Conservation (phyloP, 2,888 invertebrate genomes). For the Hermodice carunculata region DNA sequence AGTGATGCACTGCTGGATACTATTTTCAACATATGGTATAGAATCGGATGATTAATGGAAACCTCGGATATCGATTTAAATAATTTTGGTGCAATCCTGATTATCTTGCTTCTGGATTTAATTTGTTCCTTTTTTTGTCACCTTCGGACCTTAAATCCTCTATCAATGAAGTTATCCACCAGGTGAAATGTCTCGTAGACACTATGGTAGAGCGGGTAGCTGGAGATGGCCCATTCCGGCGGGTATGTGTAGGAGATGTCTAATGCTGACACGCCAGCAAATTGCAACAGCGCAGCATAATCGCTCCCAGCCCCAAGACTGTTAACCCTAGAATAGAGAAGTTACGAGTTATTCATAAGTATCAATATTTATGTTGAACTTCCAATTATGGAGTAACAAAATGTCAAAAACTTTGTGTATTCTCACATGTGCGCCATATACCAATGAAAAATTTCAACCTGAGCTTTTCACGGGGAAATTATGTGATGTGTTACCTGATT, state of each 20-base stretch:
- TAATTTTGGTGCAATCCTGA: not conserved
- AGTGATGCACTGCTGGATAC: too few relatives aligned
- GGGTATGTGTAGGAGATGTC: constrained; percentile 65
- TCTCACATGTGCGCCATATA: too few relatives aligned
- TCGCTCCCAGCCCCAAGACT: constrained; percentile 70
- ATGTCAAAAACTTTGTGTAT: too few relatives aligned
- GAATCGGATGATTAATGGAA: too few relatives aligned
- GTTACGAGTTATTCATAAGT: too few relatives aligned
- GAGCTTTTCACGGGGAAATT: too few relatives aligned
- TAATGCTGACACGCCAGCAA: constrained; percentile 69
- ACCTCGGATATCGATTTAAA: too few relatives aligned
- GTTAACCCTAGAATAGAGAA: constrained; percentile 43
- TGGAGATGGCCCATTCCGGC: constrained; percentile 22
- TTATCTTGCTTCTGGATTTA: not conserved
- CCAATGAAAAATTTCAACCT: too few relatives aligned
- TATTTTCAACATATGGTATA: too few relatives aligned
- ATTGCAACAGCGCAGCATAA: constrained; percentile 68
- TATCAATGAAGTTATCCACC: constrained; percentile 62
- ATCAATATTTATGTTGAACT: too few relatives aligned
- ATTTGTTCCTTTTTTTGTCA: not conserved
- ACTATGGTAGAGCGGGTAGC: constrained; percentile 68
- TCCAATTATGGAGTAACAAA: too few relatives aligned
- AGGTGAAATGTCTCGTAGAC: constrained; percentile 65
- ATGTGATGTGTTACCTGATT: too few relatives aligned
- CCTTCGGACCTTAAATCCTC: constrained; percentile 46